These are phyloP conservation scores for Torymus texanus DNA, from an alignment of 2,888 invertebrate species.

Conservation along the genomic window DNA sequence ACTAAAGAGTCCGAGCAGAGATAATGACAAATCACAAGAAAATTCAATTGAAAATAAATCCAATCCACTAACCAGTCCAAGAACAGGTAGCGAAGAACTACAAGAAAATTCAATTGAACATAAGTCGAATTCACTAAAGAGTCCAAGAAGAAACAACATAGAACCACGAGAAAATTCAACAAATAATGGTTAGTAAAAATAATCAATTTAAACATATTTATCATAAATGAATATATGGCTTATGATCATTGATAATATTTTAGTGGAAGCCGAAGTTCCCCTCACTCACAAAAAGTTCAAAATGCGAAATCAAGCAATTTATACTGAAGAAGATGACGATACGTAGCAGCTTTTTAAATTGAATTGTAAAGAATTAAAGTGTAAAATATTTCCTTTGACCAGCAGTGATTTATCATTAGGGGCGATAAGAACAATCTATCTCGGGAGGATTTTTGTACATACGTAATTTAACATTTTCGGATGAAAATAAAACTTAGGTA, in stretches of 20 bases:
- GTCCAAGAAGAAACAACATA: conserved; percentile 15
- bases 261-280: not conserved
- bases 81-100: not conserved
- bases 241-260: not conserved
- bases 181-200: conserved; percentile 16
- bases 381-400: too few species aligned
- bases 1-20: conserved; percentile 38
- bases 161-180: not conserved
- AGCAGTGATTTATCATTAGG: too few species aligned
- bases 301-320: conserved; percentile 74
- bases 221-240: not conserved
- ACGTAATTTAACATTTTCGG: too few species aligned
- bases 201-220: not conserved
- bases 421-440: too few species aligned
- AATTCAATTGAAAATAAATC: not conserved
- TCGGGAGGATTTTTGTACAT: too few species aligned
- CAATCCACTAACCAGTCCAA: conserved; percentile 41
- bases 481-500: too few species aligned
- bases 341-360: conserved; percentile 27
- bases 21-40: not conserved
- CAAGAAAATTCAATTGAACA: not conserved
- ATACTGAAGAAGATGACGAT: conserved; percentile 63
- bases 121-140: conserved; percentile 36
- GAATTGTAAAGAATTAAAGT: too few species aligned
- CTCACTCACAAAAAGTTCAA: conserved; percentile 73